Conservation (phyloP, 2,113 vertebrate species). For the Heterotis niloticus region DNA sequence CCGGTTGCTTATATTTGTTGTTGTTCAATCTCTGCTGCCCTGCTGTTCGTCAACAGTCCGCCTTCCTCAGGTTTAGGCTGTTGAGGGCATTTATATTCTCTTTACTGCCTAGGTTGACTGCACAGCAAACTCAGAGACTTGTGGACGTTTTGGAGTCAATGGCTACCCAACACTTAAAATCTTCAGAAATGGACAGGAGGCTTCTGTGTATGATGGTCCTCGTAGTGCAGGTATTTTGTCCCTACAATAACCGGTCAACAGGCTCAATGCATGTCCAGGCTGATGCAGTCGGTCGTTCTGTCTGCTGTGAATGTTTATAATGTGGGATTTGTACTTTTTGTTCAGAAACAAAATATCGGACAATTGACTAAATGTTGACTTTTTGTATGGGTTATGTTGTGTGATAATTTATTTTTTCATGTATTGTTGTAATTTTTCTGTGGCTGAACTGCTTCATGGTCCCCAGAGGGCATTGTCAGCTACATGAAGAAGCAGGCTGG, state of each 20-base stretch:
- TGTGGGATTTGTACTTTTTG: no score
- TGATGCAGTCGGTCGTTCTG: no score
- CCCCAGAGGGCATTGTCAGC: slow-evolving; percentile 59
- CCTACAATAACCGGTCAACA: background rate
- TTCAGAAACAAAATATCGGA: background rate
- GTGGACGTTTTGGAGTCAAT: slow-evolving; percentile 43
- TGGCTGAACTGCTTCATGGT: slow-evolving; percentile 11
- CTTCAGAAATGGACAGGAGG: slow-evolving; percentile 44
- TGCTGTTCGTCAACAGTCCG: no score
- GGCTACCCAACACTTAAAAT: slow-evolving; percentile 52
- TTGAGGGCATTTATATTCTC: background rate
- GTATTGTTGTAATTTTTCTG: background rate
- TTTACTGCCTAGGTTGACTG: slow-evolving; percentile 44
- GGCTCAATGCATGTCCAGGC: no score
- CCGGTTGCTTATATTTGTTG: no score
- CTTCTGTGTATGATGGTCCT: slow-evolving; percentile 42
- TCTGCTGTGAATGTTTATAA: no score
- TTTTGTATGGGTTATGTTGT: no score
- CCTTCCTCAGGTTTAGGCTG: no score
- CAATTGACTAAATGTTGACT: background rate
- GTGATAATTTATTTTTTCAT: background rate
- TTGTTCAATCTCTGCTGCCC: no score
- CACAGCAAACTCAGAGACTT: slow-evolving; percentile 44
- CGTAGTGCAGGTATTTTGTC: slow-evolving; percentile 39
- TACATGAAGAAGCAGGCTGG: slow-evolving; percentile 65